Base-by-base conservation (phyloP, 2,113 vertebrate genomes). In the Dicerorhinus sumatrensis region DNA sequence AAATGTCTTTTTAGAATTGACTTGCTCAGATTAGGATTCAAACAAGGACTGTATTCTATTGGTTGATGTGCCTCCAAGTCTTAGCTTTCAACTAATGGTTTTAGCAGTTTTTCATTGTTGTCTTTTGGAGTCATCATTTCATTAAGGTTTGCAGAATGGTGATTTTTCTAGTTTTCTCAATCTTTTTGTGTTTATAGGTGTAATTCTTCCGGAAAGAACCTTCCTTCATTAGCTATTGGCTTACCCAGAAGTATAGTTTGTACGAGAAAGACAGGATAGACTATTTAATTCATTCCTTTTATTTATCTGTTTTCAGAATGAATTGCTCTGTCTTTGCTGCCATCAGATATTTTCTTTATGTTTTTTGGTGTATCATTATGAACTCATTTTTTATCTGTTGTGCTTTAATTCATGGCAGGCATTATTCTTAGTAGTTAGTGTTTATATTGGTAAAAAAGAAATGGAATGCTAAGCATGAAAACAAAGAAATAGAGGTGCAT, bases 1-100 rank as follows among this genome's bases (percentile, higher is more conserved):
- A 86, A 48, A 67, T 67, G 33, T 77, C 27, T 69, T 81, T 81
- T 75, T 60, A 76, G 51, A 77, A 58, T 80, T 87, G 46, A 42
- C 75, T 87, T 75, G 76, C 88, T 88, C 20, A 60, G 51, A 54
- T 83, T 96, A 79, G 36, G 42, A 96, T 93, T 75, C 63, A 63
- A 0, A 83, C n/a, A 90, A 16, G 46, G 51, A 67, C 39, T 39
- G 0, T 84, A 29, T 89, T 67, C 39, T 54, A 56, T 60, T 89
- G 39, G 31, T 70, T 90, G 56, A n/a, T 91, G 29, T 91, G 48
- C 33, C 33, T 89, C 39, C 48, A n/a, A 17, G 16, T 91, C 16
- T 81, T 27, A 56, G 60, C 33, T 80, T 73, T 73, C 36, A 80
- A 21, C 33, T 73, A 18, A 80, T 29, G 42, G 56, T 85, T 77